These are phyloP conservation scores for Rhingia campestris DNA, from an alignment of 2,888 invertebrate species.

Conservation along the genomic window DNA sequence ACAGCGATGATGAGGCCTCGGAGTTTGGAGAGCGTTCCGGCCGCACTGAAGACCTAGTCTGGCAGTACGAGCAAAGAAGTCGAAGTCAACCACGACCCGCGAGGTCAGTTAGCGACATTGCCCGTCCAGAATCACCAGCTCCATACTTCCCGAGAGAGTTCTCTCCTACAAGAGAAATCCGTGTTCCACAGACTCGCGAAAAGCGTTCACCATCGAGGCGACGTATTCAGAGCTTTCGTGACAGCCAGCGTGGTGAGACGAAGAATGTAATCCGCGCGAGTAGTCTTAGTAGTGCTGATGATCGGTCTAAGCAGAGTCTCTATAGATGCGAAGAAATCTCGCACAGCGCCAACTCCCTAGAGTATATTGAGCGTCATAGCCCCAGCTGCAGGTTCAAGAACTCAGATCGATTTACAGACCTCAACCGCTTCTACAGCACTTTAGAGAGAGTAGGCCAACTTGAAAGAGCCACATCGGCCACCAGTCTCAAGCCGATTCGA, in stretches of 20 bases:
- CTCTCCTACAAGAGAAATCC: slow-evolving; percentile 80
- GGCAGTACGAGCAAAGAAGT: slow-evolving; percentile 84
- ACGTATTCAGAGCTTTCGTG: slow-evolving; percentile 84
- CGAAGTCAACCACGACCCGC: slow-evolving; percentile 85
- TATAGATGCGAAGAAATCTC: slow-evolving; percentile 80
- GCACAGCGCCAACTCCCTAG: slow-evolving; percentile 83
- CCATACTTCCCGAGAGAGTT: slow-evolving; percentile 75
- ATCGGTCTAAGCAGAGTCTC: slow-evolving; percentile 78
- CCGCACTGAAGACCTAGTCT: slow-evolving; percentile 81
- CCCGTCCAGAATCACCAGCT: slow-evolving; percentile 76
- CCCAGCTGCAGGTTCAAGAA: slow-evolving; percentile 83
- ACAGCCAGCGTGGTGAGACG: slow-evolving; percentile 76
- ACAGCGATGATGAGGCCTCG: slow-evolving; percentile 77
- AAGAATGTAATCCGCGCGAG: slow-evolving; percentile 85
- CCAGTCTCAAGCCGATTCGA: slow-evolving; percentile 88
- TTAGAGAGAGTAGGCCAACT: slow-evolving; percentile 92
- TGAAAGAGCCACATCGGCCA: slow-evolving; percentile 89
- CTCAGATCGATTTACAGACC: slow-evolving; percentile 91
- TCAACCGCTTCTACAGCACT: slow-evolving; percentile 92
- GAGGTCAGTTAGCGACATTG: slow-evolving; percentile 77
- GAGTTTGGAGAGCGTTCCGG: slow-evolving; percentile 77
- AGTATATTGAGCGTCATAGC: slow-evolving; percentile 81
- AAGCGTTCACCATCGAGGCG: slow-evolving; percentile 87
- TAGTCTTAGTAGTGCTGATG: slow-evolving; percentile 87
- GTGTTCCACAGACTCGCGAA: slow-evolving; percentile 82